These are phyloP conservation scores for Gobio gobio DNA, from an alignment of 2,113 vertebrate species.

Conservation along the genomic window DNA sequence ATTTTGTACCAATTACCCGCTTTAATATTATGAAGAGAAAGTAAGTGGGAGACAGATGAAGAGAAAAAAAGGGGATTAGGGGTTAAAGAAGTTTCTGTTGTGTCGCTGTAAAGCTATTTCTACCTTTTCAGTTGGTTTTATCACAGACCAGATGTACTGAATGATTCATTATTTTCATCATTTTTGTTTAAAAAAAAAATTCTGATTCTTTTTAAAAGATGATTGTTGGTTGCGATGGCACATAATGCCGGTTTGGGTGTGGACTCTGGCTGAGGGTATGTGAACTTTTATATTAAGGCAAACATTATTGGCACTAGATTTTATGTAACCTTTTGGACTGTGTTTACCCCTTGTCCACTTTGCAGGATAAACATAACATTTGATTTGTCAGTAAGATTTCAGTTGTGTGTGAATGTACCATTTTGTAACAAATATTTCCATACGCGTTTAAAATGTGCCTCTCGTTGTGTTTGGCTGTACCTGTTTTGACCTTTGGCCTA, in stretches of 20 bases:
- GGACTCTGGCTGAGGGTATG: slow-evolving; percentile 67
- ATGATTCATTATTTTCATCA: slow-evolving; percentile 63
- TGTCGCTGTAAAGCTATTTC: slow-evolving; percentile 59
- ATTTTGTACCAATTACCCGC: slow-evolving; percentile 89
- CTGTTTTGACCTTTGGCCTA: slow-evolving; percentile 31
- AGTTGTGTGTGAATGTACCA: slow-evolving; percentile 14
- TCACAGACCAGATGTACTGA: slow-evolving; percentile 70
- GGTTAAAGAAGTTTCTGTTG: slow-evolving; percentile 58
- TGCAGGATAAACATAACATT: slow-evolving; percentile 58
- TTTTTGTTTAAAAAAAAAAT: slow-evolving; percentile 66
- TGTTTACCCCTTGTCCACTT: slow-evolving; percentile 66
- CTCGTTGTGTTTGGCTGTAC: slow-evolving; percentile 29
- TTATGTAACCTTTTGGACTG: slow-evolving; percentile 70
- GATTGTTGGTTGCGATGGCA: slow-evolving; percentile 80
- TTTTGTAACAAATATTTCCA: slow-evolving; percentile 33
- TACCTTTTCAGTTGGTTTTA: slow-evolving; percentile 59
- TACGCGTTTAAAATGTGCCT: slow-evolving; percentile 19
- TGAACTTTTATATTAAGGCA: slow-evolving; percentile 90
- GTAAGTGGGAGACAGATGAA: slow-evolving; percentile 61
- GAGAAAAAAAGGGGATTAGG: slow-evolving; percentile 54
- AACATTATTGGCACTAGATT: slow-evolving; percentile 91
- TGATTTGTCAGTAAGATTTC: slow-evolving; percentile 39
- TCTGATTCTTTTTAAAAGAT: slow-evolving; percentile 72
- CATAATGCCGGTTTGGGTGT: slow-evolving; percentile 67
- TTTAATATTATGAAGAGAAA: slow-evolving; percentile 79